Evolutionary conservation across 2,113 vertebrate species (phyloP).

Genomic region (Tylochromis polylepis): DNA sequence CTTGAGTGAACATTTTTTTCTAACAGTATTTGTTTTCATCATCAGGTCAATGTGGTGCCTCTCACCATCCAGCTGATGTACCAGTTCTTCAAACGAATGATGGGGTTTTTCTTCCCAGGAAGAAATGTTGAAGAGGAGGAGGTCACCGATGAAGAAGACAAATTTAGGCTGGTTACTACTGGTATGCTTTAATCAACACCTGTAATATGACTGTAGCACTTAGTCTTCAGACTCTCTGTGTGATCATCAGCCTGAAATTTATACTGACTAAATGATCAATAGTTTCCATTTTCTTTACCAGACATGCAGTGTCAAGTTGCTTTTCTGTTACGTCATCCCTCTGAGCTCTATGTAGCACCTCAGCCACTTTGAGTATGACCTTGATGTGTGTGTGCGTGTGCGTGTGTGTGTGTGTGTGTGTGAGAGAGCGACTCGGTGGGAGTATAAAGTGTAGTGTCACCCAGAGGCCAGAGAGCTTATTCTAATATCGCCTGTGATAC

Average conservation of each 20-base stretch:
- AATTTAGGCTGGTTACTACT: conserved; percentile 94
- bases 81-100: conserved; percentile 99
- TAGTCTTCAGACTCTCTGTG: background rate
- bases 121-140: conserved; percentile 95
- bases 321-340: conserved; percentile 23
- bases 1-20: background rate
- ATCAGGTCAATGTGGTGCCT: conserved; percentile 94
- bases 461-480: conserved; percentile 17
- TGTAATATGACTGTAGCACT: background rate
- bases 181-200: conserved; percentile 68
- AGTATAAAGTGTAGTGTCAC: conserved; percentile 38
- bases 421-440: background rate
- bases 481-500: conserved; percentile 3
- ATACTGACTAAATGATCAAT: conserved; percentile 17
- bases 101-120: conserved; percentile 98
- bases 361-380: conserved; percentile 18
- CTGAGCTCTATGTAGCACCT: conserved; percentile 46
- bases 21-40: background rate
- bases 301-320: conserved; percentile 39
- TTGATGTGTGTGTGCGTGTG: background rate
- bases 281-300: conserved; percentile 21
- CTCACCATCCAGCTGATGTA: conserved; percentile 98
- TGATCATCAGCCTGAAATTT: background rate
- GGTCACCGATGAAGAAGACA: conserved; percentile 95
- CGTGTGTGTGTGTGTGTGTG: background rate